These are phyloP conservation scores for Uria aalge DNA, from an alignment of 2,113 vertebrate species.

Conservation along the genomic window DNA sequence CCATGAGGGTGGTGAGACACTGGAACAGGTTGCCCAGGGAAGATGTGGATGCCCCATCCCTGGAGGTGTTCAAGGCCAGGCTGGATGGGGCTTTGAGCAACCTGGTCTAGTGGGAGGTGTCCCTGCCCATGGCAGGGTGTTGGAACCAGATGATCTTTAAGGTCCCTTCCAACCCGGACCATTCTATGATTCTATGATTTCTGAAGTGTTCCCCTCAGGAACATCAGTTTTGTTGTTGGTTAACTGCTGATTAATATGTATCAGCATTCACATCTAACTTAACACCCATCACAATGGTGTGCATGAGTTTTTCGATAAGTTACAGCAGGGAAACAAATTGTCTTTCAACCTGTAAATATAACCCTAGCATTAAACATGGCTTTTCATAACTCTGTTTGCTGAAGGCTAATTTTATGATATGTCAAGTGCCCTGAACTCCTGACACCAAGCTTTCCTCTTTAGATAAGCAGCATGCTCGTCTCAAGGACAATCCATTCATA, in stretches of 20 bases:
- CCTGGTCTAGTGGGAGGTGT: too few species aligned
- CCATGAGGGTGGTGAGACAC: too few species aligned
- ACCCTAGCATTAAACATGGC: background rate
- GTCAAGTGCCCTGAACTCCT: slow-evolving; percentile 11
- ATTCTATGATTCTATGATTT: background rate
- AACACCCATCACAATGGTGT: background rate
- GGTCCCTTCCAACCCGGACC: too few species aligned
- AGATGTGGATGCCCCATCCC: too few species aligned
- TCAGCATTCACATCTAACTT: background rate
- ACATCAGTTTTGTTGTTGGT: background rate
- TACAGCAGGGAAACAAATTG: background rate
- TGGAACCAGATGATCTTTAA: too few species aligned
- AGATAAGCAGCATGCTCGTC: slow-evolving; percentile 42
- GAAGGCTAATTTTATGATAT: background rate
- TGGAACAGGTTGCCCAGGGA: too few species aligned
- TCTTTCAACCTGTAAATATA: background rate
- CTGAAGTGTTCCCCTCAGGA: background rate
- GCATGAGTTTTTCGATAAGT: background rate
- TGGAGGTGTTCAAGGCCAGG: too few species aligned
- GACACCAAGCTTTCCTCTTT: slow-evolving; percentile 34
- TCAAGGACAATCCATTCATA: slow-evolving; percentile 42
- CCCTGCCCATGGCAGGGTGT: too few species aligned
- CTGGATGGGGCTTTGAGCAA: too few species aligned
- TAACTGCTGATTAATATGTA: background rate
- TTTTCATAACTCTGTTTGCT: background rate